Percentiles rank a stretch among this genome's conserved stretches.
Evolutionary conservation across 2,888 invertebrate genomes (phyloP).

Genomic region (Altica lythri): DNA sequence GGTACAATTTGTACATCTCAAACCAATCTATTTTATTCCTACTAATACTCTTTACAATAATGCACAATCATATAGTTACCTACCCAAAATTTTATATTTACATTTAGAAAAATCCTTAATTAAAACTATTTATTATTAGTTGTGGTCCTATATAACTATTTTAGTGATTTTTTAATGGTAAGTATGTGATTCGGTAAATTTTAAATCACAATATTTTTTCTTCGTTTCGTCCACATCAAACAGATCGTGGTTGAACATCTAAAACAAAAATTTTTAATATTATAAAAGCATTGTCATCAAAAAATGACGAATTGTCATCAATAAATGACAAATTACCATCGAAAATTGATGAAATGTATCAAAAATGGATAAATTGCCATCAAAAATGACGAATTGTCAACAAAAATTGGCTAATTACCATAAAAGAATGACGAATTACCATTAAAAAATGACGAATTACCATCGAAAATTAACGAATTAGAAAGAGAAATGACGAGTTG

Average conservation of each 20-base stretch:
- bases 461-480: no score
- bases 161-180: conserved; percentile 23
- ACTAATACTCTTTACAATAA: conserved; percentile 11
- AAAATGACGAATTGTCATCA: no score
- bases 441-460: no score
- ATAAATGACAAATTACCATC: no score
- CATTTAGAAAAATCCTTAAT: conserved; percentile 21
- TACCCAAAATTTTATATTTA: conserved; percentile 21
- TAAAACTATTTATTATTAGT: conserved; percentile 7
- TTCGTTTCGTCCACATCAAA: conserved; percentile 57
- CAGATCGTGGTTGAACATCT: conserved; percentile 83
- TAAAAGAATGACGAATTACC: no score
- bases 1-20: conserved; percentile 14
- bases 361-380: no score
- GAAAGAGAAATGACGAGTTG: no score
- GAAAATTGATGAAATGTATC: no score
- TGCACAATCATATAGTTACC: conserved; percentile 9
- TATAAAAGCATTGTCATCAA: no score
- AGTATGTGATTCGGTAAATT: conserved; percentile 18
- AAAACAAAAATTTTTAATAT: conserved; percentile 54
- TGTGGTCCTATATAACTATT: conserved; percentile 16
- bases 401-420: no score
- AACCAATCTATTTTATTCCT: conserved; percentile 17
- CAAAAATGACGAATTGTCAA: no score
- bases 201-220: conserved; percentile 62